These are phyloP conservation scores for Tetraodon nigroviridis DNA, from an alignment of 2,113 vertebrate genomes.

Conservation along the genomic window DNA sequence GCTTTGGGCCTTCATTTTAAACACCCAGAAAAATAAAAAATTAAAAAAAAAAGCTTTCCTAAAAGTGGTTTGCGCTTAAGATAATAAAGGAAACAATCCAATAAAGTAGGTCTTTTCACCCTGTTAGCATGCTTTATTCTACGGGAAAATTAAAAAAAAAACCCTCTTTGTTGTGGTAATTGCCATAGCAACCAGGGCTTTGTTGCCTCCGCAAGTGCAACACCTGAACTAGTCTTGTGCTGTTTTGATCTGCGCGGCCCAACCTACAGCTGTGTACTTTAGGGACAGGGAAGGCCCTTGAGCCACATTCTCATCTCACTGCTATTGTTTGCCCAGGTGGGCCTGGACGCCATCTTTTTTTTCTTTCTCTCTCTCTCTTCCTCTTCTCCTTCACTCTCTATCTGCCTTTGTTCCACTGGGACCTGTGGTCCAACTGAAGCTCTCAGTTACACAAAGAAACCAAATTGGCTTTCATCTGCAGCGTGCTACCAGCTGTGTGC, in stretches of 20 bases:
- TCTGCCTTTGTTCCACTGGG: slow-evolving; percentile 55
- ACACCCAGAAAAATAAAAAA: slow-evolving; percentile 5
- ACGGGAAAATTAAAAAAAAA: slow-evolving; percentile 28
- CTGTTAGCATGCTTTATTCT: slow-evolving; percentile 30
- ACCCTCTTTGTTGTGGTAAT: slow-evolving; percentile 34
- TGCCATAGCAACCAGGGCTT: slow-evolving; percentile 43
- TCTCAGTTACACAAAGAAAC: slow-evolving; percentile 66
- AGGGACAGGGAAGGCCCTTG: slow-evolving; percentile 61
- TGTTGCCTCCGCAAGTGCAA: slow-evolving; percentile 49
- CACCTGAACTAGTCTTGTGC: slow-evolving; percentile 57
- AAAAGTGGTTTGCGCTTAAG: neutral
- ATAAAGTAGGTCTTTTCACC: neutral
- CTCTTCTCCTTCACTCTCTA: neutral
- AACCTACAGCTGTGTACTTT: slow-evolving; percentile 60
- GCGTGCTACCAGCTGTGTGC: slow-evolving; percentile 60
- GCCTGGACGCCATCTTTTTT: slow-evolving; percentile 32
- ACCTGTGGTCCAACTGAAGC: slow-evolving; percentile 64
- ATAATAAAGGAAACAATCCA: slow-evolving; percentile 8
- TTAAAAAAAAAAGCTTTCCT: neutral
- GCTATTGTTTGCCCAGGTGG: slow-evolving; percentile 73
- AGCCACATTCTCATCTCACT: slow-evolving; percentile 61
- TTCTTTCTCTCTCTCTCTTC: neutral
- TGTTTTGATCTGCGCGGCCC: slow-evolving; percentile 53
- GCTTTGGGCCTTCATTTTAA: neutral
- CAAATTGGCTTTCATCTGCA: slow-evolving; percentile 65